These are phyloP conservation scores for Dunckerocampus dactyliophorus DNA, from an alignment of 2,113 vertebrate species.

Conservation along the genomic window DNA sequence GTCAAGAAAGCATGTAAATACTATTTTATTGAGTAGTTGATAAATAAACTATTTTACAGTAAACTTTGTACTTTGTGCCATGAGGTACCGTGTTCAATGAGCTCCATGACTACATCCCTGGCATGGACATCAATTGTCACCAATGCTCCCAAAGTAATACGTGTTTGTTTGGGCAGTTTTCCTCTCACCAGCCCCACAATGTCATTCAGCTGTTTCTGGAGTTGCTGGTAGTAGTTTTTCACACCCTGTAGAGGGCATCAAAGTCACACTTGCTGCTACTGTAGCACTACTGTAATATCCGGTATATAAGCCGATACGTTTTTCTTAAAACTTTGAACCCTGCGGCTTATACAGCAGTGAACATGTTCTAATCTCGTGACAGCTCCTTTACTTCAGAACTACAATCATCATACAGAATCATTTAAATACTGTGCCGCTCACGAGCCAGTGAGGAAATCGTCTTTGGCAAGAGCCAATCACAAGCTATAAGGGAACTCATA, in stretches of 20 bases:
- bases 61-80: neutral
- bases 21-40: neutral
- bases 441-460: too few species aligned
- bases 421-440: too few species aligned
- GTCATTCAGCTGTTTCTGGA: constrained; percentile 87
- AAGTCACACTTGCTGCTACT: neutral
- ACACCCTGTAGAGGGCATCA: constrained; percentile 56
- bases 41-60: neutral
- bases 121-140: constrained; percentile 97
- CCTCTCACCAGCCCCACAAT: constrained; percentile 92
- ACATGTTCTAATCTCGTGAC: too few species aligned
- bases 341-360: too few species aligned
- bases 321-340: neutral
- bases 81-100: constrained; percentile 82
- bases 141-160: constrained; percentile 88
- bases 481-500: too few species aligned
- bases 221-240: constrained; percentile 75
- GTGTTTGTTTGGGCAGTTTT: constrained; percentile 88
- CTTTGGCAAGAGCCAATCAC: too few species aligned
- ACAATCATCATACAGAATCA: too few species aligned
- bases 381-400: too few species aligned
- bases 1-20: constrained; percentile 46
- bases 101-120: constrained; percentile 89
- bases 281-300: neutral
- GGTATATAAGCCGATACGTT: neutral